phyloP scores from a whole-genome alignment of 2,797 vertebrate genomes.

The Sebastes goodei region DNA sequence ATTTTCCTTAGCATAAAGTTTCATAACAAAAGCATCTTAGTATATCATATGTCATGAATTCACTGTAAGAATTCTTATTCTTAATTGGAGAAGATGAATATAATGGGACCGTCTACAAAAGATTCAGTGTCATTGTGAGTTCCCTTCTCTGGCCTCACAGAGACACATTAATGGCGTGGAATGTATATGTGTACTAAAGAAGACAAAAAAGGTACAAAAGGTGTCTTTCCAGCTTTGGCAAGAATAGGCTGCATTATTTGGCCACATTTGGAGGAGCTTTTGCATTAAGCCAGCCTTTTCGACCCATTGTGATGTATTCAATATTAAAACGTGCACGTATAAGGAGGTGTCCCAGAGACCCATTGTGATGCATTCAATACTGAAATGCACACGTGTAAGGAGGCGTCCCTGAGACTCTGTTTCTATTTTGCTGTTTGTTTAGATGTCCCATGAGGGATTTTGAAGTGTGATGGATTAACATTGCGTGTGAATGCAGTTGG shows the following conservation, averaged over 20 bases:
- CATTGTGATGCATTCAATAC: not conserved
- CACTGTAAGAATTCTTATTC: not conserved
- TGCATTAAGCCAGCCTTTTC: not conserved
- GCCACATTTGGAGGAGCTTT: not conserved
- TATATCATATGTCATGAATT: not conserved
- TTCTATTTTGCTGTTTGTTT: conserved; percentile 32
- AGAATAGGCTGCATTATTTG: not conserved
- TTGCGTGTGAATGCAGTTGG: conserved; percentile 50
- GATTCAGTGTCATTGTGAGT: not conserved
- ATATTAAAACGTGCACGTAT: not conserved
- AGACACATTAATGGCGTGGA: not conserved
- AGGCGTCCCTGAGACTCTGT: not conserved
- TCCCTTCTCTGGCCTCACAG: not conserved
- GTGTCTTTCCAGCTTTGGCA: not conserved
- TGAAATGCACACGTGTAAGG: not conserved
- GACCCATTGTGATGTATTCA: not conserved
- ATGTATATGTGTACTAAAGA: not conserved
- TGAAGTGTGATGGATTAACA: conserved; percentile 65
- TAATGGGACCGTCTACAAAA: too few relatives aligned
- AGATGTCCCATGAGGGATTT: conserved; percentile 44
- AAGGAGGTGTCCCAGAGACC: not conserved
- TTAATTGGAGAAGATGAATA: not conserved
- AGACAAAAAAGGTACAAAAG: not conserved
- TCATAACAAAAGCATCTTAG: not conserved
- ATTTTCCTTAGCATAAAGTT: not conserved